Conservation (phyloP, 2,888 invertebrate species). For the Andrena flavipes region DNA sequence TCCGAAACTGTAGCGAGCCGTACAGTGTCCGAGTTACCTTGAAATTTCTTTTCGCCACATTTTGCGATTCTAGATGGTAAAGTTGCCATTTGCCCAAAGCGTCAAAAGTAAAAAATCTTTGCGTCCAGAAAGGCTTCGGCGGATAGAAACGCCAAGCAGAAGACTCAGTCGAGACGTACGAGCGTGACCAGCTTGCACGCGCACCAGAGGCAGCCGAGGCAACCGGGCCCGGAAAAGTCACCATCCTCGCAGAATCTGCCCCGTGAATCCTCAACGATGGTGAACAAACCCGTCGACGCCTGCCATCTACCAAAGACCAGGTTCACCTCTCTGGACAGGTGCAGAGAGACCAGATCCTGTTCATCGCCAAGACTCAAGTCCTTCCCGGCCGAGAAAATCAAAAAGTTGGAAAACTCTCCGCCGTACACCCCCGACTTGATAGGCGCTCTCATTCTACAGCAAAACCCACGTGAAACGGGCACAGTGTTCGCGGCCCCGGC, state of each 20-base stretch:
- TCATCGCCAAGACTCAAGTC: constrained; percentile 75
- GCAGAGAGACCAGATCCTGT: constrained; percentile 43
- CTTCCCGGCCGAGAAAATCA: constrained; percentile 77
- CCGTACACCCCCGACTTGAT: constrained; percentile 39
- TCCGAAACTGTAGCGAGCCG: no score
- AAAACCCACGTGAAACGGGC: constrained; percentile 40
- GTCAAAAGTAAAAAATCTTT: not conserved
- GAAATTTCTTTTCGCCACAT: not conserved
- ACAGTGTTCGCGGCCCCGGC: not conserved
- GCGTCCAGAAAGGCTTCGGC: constrained; percentile 57
- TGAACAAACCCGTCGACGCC: constrained; percentile 26
- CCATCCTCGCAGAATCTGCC: constrained; percentile 31
- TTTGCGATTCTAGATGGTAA: not conserved
- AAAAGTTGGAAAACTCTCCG: constrained; percentile 59
- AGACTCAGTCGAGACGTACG: constrained; percentile 26
- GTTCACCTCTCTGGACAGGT: constrained; percentile 63
- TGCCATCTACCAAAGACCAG: constrained; percentile 66
- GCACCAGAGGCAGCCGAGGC: not conserved
- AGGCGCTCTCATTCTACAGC: constrained; percentile 57
- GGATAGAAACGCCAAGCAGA: constrained; percentile 42
- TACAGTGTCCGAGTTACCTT: not conserved
- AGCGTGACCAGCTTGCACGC: constrained; percentile 54
- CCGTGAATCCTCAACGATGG: not conserved
- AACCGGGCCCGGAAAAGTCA: constrained; percentile 25
- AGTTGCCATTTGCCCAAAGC: not conserved